Base-by-base conservation (phyloP, 2,888 invertebrate genomes). In the Nemotelus nigrinus region DNA sequence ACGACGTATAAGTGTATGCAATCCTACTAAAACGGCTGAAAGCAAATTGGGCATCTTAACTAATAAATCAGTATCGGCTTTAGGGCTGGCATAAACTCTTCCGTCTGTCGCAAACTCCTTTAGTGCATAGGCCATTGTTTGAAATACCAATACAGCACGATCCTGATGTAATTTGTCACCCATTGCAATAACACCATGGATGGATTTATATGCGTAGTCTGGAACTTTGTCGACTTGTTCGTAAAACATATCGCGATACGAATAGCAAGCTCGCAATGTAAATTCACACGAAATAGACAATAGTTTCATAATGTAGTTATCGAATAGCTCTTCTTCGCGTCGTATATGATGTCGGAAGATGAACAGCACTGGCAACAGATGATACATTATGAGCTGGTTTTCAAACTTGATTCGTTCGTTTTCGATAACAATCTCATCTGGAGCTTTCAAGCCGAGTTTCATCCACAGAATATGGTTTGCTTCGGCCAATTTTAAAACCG, bases 21-120 rank as follows among this genome's bases (percentile, higher is more conserved):
- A 86, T 0, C 90, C 91, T 77, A 93, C 91, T 78, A 94, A 85
- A 0, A 93, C 88, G n/a, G 92, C 89, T 7, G 91, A 90, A 83
- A 93, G 87, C 45, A 93, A 90, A 60, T 86, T 85, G 0, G 89
- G 89, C 82, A 87, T 87, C 58, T 87, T 85, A 2, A 87, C 83
- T 45, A 89, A 84, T 2, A 87, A 85, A 80, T 89, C 87, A 1
- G 86, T 84, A 63, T 75, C 67, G n/a, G 60, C 76, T 75, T 63
- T 47, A n/a, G 63, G 55, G 41, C 67, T 41, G 48, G 68, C 70
- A 25, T 55, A 60, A 50, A 8, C 48, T 77, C 45, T 50, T 55
- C 53, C 79, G n/a, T 78, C 79, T 2, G 70, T 77, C 3, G 86
- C 85, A 72, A 90, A 90, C 82, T 91, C 90, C 81, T 90, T 89